phyloP scores from a whole-genome alignment of 2,888 invertebrate species.

The Synergus itoensis region DNA sequence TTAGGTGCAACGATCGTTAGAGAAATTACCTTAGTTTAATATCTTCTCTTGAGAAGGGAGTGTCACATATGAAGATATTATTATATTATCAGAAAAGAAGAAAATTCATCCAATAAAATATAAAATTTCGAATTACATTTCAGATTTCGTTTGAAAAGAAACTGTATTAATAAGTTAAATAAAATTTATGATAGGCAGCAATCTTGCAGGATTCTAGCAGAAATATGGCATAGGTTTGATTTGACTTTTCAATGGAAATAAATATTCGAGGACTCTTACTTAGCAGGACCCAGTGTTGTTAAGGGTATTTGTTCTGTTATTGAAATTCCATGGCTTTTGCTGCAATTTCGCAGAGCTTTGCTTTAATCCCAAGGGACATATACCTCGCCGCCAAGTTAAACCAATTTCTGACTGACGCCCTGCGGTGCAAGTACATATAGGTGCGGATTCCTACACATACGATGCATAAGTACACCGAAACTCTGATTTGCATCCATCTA shows the following conservation, averaged over 20 bases:
- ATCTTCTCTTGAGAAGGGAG: not conserved
- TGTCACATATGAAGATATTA: too few relatives aligned
- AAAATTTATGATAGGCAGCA: too few relatives aligned
- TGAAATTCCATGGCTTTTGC: conserved; percentile 69
- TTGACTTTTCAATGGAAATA: conserved; percentile 66
- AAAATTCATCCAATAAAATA: not conserved
- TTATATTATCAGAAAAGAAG: not conserved
- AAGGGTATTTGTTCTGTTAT: conserved; percentile 59
- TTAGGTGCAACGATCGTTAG: not conserved
- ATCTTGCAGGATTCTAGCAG: too few relatives aligned
- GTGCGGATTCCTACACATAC: conserved; percentile 40
- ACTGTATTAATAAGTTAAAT: too few relatives aligned
- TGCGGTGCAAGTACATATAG: conserved; percentile 9
- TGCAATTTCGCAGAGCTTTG: conserved; percentile 70
- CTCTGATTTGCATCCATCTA: conserved; percentile 42
- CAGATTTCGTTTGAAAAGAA: too few relatives aligned
- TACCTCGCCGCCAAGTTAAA: conserved; percentile 57
- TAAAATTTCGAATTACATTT: too few relatives aligned
- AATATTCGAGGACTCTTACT: conserved; percentile 58
- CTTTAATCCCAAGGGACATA: conserved; percentile 67
- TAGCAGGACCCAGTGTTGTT: conserved; percentile 48
- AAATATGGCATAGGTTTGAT: conserved; percentile 40
- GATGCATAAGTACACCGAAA: conserved; percentile 46
- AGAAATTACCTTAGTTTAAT: conserved; percentile 50
- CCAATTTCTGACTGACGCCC: conserved; percentile 55